Base-by-base conservation (phyloP, 2,888 invertebrate genomes). In the Nomada flava region DNA sequence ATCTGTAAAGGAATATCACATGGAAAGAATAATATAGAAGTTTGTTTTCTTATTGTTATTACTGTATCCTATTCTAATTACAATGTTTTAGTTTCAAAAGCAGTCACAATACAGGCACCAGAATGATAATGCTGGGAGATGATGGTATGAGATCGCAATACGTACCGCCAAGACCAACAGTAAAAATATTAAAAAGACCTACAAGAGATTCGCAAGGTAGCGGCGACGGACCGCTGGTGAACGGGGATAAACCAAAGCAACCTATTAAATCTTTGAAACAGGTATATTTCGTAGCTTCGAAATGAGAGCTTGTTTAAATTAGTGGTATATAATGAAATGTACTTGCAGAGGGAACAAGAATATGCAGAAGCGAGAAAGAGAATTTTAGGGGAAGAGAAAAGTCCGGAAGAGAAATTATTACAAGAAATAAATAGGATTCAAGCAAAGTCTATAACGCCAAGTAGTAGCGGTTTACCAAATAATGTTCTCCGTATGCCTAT, bases 331-430 rank as follows among this genome's bases (percentile, higher is more conserved):
- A 44, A 62, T 20, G 15, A 70, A n/a, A 26, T 44, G 57, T 73
- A 64, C 78, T 69, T 65, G 11, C 92, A 99, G 95, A 95, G 98
- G 89, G 98, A 98, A 94, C 98, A 98, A 92, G 98, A 98, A 92
- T 99, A 99, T 92, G 98, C 98, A 18, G 97, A 98, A 93, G 98
- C 98, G 26, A 95, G 98, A 87, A 95, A 98, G 86, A 95, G 98
- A 92, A 98, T 99, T 94, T 94, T 98, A 89, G 98, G 98, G 20
- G 97, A 98, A 93, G 97, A 97, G 72, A 95, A 96, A 89, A 97
- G 96, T 93, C 97, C 97, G 0, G 97, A 97, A 92, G 97, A 97
- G 53, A 91, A 91, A 53, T 47, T 87, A 36, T 47, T 88, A 13
- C 91, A 91, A 50, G 93, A 93, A 83, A 89, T 94, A 42, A 93